Base-by-base conservation (phyloP, 2,113 vertebrate genomes). In the Falco punctatus region DNA sequence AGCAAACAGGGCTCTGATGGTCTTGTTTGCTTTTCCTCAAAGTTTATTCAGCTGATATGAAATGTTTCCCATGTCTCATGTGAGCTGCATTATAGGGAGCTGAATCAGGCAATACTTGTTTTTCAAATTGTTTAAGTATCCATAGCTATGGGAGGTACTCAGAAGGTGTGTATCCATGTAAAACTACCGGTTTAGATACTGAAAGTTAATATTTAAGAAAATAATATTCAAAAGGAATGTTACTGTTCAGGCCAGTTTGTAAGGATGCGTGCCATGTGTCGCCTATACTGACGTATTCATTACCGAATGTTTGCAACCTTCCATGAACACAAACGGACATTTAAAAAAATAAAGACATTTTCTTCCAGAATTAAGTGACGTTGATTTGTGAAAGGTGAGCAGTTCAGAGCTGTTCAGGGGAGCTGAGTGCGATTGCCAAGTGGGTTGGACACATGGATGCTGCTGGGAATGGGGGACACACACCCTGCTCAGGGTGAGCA, bases 191-290 rank as follows among this genome's bases (percentile, higher is more conserved):
- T n/a, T 78, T 17, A 62, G 79, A 75, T 65, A 82, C 58, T 3
- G 0, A 13, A 80, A 81, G 95, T 96, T 96, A 95, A 93, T 95
- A 69, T 93, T 96, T 94, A 90, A 91, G 90, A n/a, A 67, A 64
- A 79, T 13, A 42, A 6, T 30, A 17, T 9, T 75, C 28, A 30
- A 52, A 18, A 57, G 27, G 49, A 92, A 35, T 75, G 87, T 26
- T 62, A 11, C 14, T 35, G 57, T 52, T 33, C 4, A 0, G 69
- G 21, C 14, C 89, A 55, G 5, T 59, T 57, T 54, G 30, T 44
- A 27, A 48, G n/a, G 57, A 59, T 2, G 3, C 38, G 42, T 22
- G 30, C 58, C 38, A 13, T 3, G 33, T 30, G 33, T 33, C 1
- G 0, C 58, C 67, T 18, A 1, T 4, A 3, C 21, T 17, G 77